Evolutionary conservation across 2,113 vertebrate species (phyloP), one percentile per base, ranked within the genome.

Genomic region (Pyrgilauda ruficollis): DNA sequence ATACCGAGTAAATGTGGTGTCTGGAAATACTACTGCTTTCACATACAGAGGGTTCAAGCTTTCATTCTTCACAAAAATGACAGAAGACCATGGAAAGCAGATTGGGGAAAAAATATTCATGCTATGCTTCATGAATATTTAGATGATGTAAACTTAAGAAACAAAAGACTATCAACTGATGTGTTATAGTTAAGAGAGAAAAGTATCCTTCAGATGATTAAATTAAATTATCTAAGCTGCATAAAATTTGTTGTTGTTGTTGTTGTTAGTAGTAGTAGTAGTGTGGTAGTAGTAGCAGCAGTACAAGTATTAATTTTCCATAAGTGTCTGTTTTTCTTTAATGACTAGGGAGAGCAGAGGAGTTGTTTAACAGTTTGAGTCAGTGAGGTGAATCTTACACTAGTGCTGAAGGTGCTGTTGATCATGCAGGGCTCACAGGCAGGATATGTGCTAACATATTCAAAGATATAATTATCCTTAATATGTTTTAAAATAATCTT

Each of bases 221-320:
- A 66, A 47, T 2, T 50, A 30, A 66, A 19, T 55, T 44, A 33
- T 41, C 10, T 64, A 63, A 70, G 13, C 7, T 59, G 20, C 13
- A 59, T 37, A 53, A 67, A 56, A 66, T 43, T 6, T 27, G 7
- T 22, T 43, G 8, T 6, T 56, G 7, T 3, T 63, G 7, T 3
- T 63, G 3, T 10, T 41, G 5, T 3, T 50, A 3, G 5, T 52
- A 1, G 11, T 31, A n/a, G n/a, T n/a, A 33, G 19, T 41, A 31
- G 30, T 26, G 15, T 26, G 7, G 7, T 28, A 28, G 20, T 35
- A 46, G 23, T 28, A 33, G 5, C 62, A 27, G 27, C 12, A 61
- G 21, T 52, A 52, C 15, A 33, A 11, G 28, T 20, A 56, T 49
- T 73, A 43, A 23, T 73, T 80, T 89, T 64, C 33, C 28, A 15